These are phyloP conservation scores for Mustelus asterias DNA, from an alignment of 2,113 vertebrate species.

Conservation along the genomic window DNA sequence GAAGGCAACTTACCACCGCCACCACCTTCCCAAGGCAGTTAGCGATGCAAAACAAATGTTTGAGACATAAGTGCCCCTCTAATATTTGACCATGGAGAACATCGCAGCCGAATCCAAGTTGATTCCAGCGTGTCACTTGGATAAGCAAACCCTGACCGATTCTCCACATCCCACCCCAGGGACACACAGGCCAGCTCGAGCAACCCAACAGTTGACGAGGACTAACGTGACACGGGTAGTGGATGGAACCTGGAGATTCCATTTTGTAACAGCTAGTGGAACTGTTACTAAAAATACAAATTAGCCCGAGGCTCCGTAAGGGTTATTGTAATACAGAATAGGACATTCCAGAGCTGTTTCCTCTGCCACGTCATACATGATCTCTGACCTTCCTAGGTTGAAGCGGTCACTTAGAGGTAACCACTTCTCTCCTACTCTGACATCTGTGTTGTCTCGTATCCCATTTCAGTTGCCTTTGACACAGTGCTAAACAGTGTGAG, in stretches of 20 bases:
- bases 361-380: constrained; percentile 12
- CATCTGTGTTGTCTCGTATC: constrained; percentile 29
- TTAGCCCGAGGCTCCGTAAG: not conserved
- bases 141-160: not conserved
- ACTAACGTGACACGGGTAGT: not conserved
- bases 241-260: not conserved
- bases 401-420: not conserved
- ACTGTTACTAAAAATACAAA: not conserved
- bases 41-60: not conserved
- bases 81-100: not conserved
- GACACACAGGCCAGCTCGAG: not conserved
- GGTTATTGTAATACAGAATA: not conserved
- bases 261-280: not conserved
- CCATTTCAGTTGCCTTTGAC: constrained; percentile 20
- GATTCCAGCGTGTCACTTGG: not conserved
- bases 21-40: not conserved
- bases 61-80: not conserved
- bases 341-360: constrained; percentile 21
- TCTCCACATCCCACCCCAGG: not conserved
- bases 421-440: not conserved
- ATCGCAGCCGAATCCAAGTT: not conserved
- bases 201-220: not conserved
- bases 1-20: not conserved
- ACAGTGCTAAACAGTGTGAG: not conserved
- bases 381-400: not conserved